Base-by-base conservation (phyloP, 2,888 invertebrate genomes). In the Trissoscelio sp. region DNA sequence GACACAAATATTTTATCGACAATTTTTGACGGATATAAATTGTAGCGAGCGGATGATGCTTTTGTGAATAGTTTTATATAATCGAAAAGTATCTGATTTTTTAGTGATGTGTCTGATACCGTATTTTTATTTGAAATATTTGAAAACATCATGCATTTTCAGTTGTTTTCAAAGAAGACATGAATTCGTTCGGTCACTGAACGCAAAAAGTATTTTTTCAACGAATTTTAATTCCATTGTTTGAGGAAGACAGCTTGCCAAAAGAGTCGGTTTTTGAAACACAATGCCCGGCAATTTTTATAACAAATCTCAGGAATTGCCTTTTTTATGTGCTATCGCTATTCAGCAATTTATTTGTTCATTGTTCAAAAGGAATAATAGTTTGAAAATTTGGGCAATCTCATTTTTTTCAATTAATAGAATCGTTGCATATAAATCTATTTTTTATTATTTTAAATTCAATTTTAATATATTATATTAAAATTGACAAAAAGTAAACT, bases 181-280 rank as follows among this genome's bases (percentile, higher is more conserved):
- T 16, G 7, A 28, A 24, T 60, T 60, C 2, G 18, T 28, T 7
- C 28, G 60, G 42, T 60, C 44, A 28, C 16, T 42, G 44, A 7
- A 11, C 44, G 28, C 42, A 0, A 44, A 44, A 44, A 42, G 44
- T 60, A 44, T 58, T 60, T 60, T 44, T 24, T 16, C 6, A 60
- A 44, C 16, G 60, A 42, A 60, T 60, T 44, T 24, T 42, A 44
- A 60, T 60, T 44, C 60, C 60, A 60, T 44, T 60, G 44, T 60
- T 60, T 60, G 42, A 44, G 44, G 24, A 60, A 60, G 24, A 44
- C 28, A 16, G 44, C 24, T 16, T n/a, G 24, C 42, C 28, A 28
- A 60, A 44, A 60, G 42, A 28, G 6, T n/a, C 37, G 37, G n/a
- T 44, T 60, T 0, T 44, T 5, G 9, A 44, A 9, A 44, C 14